Base-by-base conservation (phyloP, 2,797 vertebrate genomes). In the Gymnoscopelus microlampas region DNA sequence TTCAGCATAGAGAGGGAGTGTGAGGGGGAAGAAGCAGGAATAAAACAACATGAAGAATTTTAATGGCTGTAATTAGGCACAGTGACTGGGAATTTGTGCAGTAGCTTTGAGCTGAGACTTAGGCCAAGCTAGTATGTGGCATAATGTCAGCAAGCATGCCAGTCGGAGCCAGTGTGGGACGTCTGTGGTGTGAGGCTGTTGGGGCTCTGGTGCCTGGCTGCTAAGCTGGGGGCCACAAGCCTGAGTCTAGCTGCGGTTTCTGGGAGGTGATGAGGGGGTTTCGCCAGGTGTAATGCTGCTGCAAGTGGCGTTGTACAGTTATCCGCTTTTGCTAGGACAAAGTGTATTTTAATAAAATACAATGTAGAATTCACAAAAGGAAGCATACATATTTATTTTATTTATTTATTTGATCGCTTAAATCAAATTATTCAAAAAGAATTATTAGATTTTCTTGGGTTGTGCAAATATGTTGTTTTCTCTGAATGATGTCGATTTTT, bases 41-140 rank as follows among this genome's bases (percentile, higher is more conserved):
- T 92, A 93, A 79, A 95, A 94, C 94, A 95, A 90, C 93, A 93
- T 93, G 90, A 95, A 94, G 94, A 94, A 95, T 95, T 95, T 95
- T 95, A 96, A 95, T 95, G 90, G 93, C 91, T 92, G 91, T 95
- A 96, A 95, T 95, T 95, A 95, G 95, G 91, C 91, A 90, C 89
- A 93, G 94, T 93, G 92, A 90, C 90, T 91, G 88, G 85, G 93
- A 93, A 93, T 93, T 54, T 94, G 93, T 92, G 89, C 87, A 90
- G 92, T 91, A 91, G 91, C 93, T 94, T 93, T 92, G 72, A 85
- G 78, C 76, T 91, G 93, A 94, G 94, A 91, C 92, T 90, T 90
- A 87, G 91, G 35, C 35, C 39, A 44, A 44, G 86, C 91, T 90
- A 89, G 85, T 85, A 87, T 75, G 86, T 86, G 87, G 90, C 92